These are phyloP conservation scores for Micropoecilia bifurca DNA, from an alignment of 2,797 vertebrate species.

Conservation along the genomic window DNA sequence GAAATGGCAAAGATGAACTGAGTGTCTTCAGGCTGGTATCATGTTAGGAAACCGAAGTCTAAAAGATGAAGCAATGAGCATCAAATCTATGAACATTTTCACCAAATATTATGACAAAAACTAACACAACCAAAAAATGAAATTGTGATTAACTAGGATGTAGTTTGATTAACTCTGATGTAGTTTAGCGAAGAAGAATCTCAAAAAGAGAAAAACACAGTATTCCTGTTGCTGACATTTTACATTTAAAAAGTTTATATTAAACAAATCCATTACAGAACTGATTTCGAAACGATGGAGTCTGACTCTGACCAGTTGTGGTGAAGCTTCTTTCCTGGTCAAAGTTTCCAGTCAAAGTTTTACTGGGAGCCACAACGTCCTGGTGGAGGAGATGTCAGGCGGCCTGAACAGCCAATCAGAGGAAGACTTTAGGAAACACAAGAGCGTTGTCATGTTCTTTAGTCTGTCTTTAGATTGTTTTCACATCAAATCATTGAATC, in stretches of 20 bases:
- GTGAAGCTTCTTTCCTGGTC: neutral
- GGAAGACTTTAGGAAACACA: neutral
- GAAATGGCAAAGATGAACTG: slow-evolving; percentile 24
- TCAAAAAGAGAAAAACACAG: neutral
- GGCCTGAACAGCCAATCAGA: neutral
- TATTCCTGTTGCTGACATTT: neutral
- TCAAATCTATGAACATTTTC: neutral
- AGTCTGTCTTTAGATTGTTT: neutral
- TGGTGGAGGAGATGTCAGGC: neutral
- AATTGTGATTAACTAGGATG: neutral
- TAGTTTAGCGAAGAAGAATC: neutral
- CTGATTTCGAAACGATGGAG: neutral
- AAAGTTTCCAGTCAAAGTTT: neutral
- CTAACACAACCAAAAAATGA: neutral
- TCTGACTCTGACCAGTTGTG: neutral
- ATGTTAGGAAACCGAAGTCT: neutral
- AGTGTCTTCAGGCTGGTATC: slow-evolving; percentile 7
- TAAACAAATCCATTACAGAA: neutral
- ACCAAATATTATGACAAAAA: neutral
- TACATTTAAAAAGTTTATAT: neutral
- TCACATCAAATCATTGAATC: neutral
- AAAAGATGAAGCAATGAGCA: neutral
- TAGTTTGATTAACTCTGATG: neutral
- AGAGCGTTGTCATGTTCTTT: neutral
- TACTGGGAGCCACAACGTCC: neutral